Conservation (phyloP, 2,797 vertebrate genomes). For the Cuniculus paca region DNA sequence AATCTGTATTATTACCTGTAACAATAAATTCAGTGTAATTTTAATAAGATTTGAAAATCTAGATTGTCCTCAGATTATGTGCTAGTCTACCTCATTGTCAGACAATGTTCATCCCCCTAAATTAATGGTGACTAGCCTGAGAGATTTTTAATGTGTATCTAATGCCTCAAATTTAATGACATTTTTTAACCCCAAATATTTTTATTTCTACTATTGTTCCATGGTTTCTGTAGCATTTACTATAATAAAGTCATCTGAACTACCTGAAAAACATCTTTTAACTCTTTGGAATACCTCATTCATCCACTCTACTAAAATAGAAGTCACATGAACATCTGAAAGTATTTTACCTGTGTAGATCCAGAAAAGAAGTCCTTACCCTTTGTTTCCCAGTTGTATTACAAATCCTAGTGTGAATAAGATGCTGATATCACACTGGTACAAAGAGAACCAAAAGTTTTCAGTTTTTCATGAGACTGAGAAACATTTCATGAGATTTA, state of each 20-base stretch:
- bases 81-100: not conserved
- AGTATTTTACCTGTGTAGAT: not conserved
- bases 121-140: conserved; percentile 76
- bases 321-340: conserved; percentile 44
- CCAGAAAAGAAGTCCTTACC: not conserved
- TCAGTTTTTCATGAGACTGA: conserved; percentile 61
- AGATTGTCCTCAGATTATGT: not conserved
- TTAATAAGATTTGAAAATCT: conserved; percentile 56
- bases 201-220: conserved; percentile 34
- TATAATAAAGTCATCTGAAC: conserved; percentile 8
- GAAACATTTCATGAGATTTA: conserved; percentile 67
- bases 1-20: conserved; percentile 28
- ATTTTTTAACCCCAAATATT: not conserved
- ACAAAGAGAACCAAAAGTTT: conserved; percentile 37
- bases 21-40: conserved; percentile 36
- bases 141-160: conserved; percentile 72
- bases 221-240: conserved; percentile 4
- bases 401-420: conserved; percentile 16
- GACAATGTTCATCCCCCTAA: not conserved
- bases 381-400: not conserved
- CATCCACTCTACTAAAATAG: not conserved
- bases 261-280: not conserved
- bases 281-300: not conserved
- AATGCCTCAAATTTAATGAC: conserved; percentile 42
- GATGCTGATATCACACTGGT: conserved; percentile 28